phyloP scores from a whole-genome alignment of 2,113 vertebrate species.

The Podarcis raffonei region DNA sequence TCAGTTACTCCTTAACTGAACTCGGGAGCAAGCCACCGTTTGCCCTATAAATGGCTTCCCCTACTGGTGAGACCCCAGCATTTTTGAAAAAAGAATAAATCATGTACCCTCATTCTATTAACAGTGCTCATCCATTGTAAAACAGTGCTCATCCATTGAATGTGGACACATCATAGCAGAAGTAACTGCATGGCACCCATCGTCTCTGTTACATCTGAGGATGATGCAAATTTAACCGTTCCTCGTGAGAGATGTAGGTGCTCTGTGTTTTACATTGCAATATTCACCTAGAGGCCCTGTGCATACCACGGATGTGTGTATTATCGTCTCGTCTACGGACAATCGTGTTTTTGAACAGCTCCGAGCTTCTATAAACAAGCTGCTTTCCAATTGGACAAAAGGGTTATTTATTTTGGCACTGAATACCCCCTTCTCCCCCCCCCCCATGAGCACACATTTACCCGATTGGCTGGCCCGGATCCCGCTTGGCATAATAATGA shows the following conservation, averaged over 20 bases:
- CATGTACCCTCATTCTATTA: neutral
- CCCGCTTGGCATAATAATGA: slow-evolving; percentile 8
- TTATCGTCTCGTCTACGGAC: neutral
- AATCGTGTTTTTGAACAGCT: fast-evolving
- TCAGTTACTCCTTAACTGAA: neutral
- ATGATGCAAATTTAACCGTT: slow-evolving; percentile 10
- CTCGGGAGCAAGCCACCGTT: neutral
- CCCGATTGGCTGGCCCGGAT: neutral
- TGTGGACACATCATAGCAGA: neutral
- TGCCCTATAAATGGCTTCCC: neutral
- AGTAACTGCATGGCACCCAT: neutral
- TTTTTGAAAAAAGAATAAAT: slow-evolving; percentile 38
- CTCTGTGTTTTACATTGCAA: neutral
- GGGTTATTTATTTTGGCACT: slow-evolving; percentile 23
- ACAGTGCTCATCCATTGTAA: no score
- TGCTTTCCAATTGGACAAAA: slow-evolving; percentile 21
- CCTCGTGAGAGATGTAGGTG: slow-evolving; percentile 21
- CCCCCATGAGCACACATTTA: no score
- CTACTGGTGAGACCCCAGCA: neutral
- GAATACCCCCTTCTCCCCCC: neutral
- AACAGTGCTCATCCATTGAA: neutral
- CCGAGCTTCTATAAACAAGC: neutral
- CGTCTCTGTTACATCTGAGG: slow-evolving; percentile 1
- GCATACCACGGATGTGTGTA: neutral
- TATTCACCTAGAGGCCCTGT: neutral